phyloP scores from a whole-genome alignment of 1,140 invertebrate genomes.

The Drosophila auraria region DNA sequence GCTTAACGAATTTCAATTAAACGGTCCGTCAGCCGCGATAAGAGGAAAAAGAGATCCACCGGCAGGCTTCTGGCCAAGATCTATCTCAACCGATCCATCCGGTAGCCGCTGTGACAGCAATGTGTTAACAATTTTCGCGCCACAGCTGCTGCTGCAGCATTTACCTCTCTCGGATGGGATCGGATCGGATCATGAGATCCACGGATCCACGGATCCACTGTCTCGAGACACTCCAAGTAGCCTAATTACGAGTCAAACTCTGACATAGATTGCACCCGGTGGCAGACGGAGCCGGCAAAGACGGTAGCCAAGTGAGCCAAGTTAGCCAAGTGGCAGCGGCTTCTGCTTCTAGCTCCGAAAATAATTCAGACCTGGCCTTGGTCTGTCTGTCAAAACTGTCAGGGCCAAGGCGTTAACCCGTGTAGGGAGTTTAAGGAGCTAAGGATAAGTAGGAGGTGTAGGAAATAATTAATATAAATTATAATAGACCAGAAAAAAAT shows the following conservation, averaged over 20 bases:
- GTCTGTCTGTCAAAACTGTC: constrained; percentile 12
- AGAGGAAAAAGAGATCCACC: constrained; percentile 40
- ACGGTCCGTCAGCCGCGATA: constrained; percentile 71
- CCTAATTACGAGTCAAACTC: constrained; percentile 75
- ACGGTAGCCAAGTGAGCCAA: constrained; percentile 43
- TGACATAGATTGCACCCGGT: constrained; percentile 69
- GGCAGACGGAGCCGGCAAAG: constrained; percentile 29
- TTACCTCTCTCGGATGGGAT: constrained; percentile 7
- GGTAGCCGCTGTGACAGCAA: constrained; percentile 71
- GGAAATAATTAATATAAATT: background rate
- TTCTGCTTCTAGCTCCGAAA: constrained; percentile 45
- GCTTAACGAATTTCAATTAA: constrained; percentile 79
- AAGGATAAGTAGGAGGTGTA: no score
- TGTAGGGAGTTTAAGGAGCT: background rate
- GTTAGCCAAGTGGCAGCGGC: constrained; percentile 16
- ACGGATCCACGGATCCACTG: constrained; percentile 10
- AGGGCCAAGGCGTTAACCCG: constrained; percentile 18
- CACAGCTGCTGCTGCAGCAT: constrained; percentile 54
- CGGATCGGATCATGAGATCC: constrained; percentile 17
- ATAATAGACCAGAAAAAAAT: background rate
- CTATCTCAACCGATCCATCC: constrained; percentile 27
- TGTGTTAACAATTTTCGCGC: constrained; percentile 83
- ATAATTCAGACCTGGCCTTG: constrained; percentile 44
- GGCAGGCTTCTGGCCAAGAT: constrained; percentile 15
- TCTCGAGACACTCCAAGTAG: constrained; percentile 63